Evolutionary conservation across 2,113 vertebrate species (phyloP), one percentile per base, ranked within the genome.

Genomic region (Triplophysa rosa): DNA sequence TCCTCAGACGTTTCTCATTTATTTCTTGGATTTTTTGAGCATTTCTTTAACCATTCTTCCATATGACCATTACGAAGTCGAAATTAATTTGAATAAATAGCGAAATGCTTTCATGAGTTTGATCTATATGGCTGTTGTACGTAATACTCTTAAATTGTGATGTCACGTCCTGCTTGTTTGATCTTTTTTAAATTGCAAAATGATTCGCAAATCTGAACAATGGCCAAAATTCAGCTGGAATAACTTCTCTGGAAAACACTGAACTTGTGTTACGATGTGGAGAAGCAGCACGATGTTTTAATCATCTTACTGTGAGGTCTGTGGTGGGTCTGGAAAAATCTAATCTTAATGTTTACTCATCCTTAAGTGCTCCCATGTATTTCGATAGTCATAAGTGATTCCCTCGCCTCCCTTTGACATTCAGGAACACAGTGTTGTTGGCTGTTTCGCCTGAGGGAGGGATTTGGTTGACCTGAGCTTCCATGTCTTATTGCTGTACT

Each of bases 201-300:
- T 49, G 23, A 40, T 67, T 63, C 49, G 33, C 16, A 67, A 75
- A 67, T 75, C 79, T 67, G 52, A 67, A 49, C 19, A 47, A 40
- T 80, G 78, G 63, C 49, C 63, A 49, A 24, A 52, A 6, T 33
- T 67, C 71, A 58, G 54, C n/a, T 66, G 40, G 37, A 40, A 80
- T 59, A 40, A 80, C 65, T 80, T 47, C 26, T 75, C 26, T 67
- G 52, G 52, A 80, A 75, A 75, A 59, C 54, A 49, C 13, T 59
- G 23, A 75, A 40, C 64, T 68, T 61, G 40, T 26, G 79, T 78
- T 84, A 82, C 80, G 83, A 81, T 82, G 69, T 49, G 76, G 80
- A 23, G 64, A 73, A 23, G 24, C 21, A 13, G 8, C 62, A 47
- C 69, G 67, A 67, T 52, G 64, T 24, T 66, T 67, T 52, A 75